Evolutionary conservation across 2,113 vertebrate genomes (phyloP), one percentile per base, ranked within the genome.

Genomic region (Apodemus sylvaticus): DNA sequence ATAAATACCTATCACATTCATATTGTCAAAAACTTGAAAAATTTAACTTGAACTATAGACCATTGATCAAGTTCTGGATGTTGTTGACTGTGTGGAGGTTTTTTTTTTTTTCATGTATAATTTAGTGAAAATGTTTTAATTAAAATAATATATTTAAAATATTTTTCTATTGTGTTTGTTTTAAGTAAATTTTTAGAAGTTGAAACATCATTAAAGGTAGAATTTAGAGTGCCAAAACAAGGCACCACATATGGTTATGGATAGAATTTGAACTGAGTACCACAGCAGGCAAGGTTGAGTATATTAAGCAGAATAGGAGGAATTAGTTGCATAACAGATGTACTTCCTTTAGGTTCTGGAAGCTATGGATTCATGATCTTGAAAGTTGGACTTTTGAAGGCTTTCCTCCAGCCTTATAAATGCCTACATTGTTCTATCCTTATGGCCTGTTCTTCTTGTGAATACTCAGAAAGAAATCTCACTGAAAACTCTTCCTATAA

Each of bases 161-260:
- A 36, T 51, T 86, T 58, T 53, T 68, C 53, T 66, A 86, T 70
- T 70, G 36, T 70, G 26, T 51, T 86, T 92, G 34, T 95, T 91
- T 66, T 60, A n/a, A 92, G 34, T 53, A 96, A 58, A 73, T 60
- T 85, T 68, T 5, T 92, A 20, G 11, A 86, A 92, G 20, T 86
- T 95, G 42, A 73, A 20, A 89, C 73, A 90, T 79, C 89, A 92
- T 79, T 95, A 91, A 79, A 79, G 29, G 8, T 39, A 92, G 2
- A 81, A 5, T 81, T 90, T 48, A 10, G 1, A 92, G 14, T 64
- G 26, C 42, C 45, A 68, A 64, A 66, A 66, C 7, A 48, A 48
- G 62, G 31, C 26, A 48, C 26, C 39, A 86, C 42, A 68, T 31
- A 86, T 86, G 29, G 62, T 86, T 68, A 51, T 4, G 34, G 39